phyloP scores from a whole-genome alignment of 2,797 vertebrate genomes.

The Hippocampus kuda region DNA sequence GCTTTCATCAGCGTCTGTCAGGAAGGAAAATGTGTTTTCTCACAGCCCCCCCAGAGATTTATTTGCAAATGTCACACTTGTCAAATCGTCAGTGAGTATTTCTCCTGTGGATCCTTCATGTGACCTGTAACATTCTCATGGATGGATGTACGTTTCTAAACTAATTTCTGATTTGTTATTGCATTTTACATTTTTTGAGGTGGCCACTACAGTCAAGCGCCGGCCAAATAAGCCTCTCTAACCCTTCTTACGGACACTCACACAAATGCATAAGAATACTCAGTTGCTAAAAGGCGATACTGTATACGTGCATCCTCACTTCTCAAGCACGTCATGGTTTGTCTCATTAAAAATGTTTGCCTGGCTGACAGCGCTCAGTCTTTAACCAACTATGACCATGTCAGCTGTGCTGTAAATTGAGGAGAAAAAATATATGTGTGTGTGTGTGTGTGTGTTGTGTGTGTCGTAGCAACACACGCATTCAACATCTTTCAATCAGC shows the following conservation, averaged over 20 bases:
- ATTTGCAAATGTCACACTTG: conserved; percentile 61
- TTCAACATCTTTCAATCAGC: conserved; percentile 1
- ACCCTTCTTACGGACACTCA: not conserved
- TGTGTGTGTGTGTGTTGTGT: too few relatives aligned
- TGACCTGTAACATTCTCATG: conserved; percentile 16
- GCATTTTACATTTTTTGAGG: conserved; percentile 10
- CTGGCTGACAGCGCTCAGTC: conserved; percentile 48
- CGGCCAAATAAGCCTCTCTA: not conserved
- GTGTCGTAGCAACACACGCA: too few relatives aligned
- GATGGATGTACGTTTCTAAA: conserved; percentile 30
- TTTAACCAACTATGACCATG: conserved; percentile 45
- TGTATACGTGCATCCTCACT: conserved; percentile 24
- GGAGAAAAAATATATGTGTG: not conserved
- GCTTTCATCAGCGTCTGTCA: conserved; percentile 52
- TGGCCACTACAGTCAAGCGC: not conserved
- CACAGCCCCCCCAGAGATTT: conserved; percentile 41
- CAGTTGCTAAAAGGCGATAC: conserved; percentile 24
- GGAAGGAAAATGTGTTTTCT: conserved; percentile 34
- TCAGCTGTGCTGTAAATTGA: conserved; percentile 43
- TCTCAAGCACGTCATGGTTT: conserved; percentile 35
- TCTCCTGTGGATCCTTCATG: conserved; percentile 30
- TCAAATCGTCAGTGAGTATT: conserved; percentile 42
- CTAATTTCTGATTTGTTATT: conserved; percentile 21
- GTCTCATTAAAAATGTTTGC: conserved; percentile 64
- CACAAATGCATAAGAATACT: not conserved